Base-by-base conservation (phyloP, 1,140 invertebrate genomes). In the Rhyzopertha dominica region DNA sequence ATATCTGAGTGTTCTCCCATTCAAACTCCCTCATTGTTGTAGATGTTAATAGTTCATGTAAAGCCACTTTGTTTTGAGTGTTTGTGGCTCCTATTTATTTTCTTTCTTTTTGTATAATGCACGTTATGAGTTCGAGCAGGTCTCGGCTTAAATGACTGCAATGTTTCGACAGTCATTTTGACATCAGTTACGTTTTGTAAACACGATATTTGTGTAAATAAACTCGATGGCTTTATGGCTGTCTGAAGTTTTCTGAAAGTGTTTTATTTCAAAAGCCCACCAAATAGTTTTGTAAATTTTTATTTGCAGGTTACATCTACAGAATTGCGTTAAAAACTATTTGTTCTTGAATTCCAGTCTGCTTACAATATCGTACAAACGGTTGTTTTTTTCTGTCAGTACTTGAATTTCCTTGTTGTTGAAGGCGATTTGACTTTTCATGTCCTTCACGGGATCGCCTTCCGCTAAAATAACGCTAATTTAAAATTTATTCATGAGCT, bases 131-230 rank as follows among this genome's bases (percentile, higher is more conserved):
- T 55, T 58, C 46, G 56, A 51, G 50, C 54, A 56, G 56, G 58
- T 61, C 52, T 57, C 49, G 50, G 48, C 51, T 49, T 35, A 51
- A 41, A 42, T 20, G 35, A 43, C 50, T 55, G 47, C 45, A 28
- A 46, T 53, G 43, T 48, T 54, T 47, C 32, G 26, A 43, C 53
- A 54, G 49, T 51, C 20, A 25, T 32, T 26, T 56, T 56, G 49
- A 50, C 58, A 61, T 55, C 58, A 59, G 59, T 63, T 63, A n/a
- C n/a, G n/a, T n/a, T n/a, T 63, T 63, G 61, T 63, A 63, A 61
- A 63, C 51, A 61, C 50, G 47, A 53, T 53, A 63, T 61, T 63
- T 63, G 53, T 63, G 61, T 63, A 61, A 63, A 63, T 63, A 63
- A 63, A 58, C 22, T 35, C 49, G 55, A 42, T 47, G 44, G 52